Conservation (phyloP, 2,888 invertebrate species). For the Phoronis australis region DNA sequence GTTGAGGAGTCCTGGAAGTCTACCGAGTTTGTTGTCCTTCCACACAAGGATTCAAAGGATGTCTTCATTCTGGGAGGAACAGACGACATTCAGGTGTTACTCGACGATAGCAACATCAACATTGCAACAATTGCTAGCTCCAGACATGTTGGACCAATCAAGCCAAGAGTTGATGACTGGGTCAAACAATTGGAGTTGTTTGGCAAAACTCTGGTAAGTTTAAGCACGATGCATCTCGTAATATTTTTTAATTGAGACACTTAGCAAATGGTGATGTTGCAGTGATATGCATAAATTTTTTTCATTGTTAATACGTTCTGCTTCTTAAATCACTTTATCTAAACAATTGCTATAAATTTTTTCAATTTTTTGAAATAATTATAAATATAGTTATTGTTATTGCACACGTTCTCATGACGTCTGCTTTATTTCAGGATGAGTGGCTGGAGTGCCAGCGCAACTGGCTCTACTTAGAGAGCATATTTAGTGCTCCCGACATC, state of each 20-base stretch:
- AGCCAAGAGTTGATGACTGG: constrained; percentile 78
- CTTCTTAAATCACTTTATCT: neutral
- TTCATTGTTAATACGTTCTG: neutral
- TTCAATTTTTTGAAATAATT: too few relatives aligned
- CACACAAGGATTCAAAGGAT: constrained; percentile 77
- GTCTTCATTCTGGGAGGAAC: constrained; percentile 76
- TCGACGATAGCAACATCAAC: constrained; percentile 83
- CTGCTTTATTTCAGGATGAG: constrained; percentile 55
- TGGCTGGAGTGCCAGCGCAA: constrained; percentile 52
- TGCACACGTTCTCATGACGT: neutral
- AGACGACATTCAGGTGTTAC: constrained; percentile 74
- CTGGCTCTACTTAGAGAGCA: constrained; percentile 54
- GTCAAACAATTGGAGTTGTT: constrained; percentile 70
- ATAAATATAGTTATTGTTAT: neutral
- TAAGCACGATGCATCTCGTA: neutral
- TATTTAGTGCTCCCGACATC: constrained; percentile 55
- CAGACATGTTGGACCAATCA: constrained; percentile 78
- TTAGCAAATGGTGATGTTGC: neutral
- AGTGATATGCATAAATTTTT: neutral
- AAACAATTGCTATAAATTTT: too few relatives aligned
- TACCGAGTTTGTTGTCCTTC: constrained; percentile 70
- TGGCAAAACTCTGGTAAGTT: constrained; percentile 68
- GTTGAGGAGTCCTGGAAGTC: constrained; percentile 80
- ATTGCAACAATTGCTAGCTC: constrained; percentile 83
- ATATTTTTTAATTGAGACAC: neutral